These are phyloP conservation scores for Anguilla marmorata DNA, from an alignment of 2,797 vertebrate species.

Conservation along the genomic window DNA sequence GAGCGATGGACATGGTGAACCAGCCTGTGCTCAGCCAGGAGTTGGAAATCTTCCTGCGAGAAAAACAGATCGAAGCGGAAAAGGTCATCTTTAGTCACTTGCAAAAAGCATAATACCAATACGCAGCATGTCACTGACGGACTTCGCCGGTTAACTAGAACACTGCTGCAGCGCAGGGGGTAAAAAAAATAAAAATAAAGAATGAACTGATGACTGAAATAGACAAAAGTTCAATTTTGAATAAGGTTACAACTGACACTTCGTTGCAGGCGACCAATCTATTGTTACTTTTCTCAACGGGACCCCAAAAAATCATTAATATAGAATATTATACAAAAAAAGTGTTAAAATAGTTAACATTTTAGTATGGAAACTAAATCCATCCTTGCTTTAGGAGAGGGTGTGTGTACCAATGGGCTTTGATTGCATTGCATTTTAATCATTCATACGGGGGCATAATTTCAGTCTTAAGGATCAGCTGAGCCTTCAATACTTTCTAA, in stretches of 20 bases:
- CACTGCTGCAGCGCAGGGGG: neutral
- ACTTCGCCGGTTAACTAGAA: neutral
- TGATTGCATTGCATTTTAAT: constrained; percentile 21
- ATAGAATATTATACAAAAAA: neutral
- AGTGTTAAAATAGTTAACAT: neutral
- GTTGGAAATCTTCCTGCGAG: constrained; percentile 90
- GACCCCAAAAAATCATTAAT: constrained; percentile 18
- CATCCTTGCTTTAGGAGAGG: neutral
- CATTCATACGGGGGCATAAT: neutral
- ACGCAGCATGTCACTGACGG: neutral
- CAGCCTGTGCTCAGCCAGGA: constrained; percentile 98
- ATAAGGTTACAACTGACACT: neutral
- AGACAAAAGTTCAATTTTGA: neutral
- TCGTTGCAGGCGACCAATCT: neutral
- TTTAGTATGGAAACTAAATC: neutral
- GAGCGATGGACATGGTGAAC: constrained; percentile 98
- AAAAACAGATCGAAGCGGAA: constrained; percentile 6
- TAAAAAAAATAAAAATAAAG: constrained; percentile 67
- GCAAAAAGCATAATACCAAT: neutral
- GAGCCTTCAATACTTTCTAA: constrained; percentile 19
- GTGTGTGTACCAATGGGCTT: neutral
- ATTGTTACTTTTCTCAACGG: neutral
- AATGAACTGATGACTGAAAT: constrained; percentile 51
- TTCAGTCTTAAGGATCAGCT: constrained; percentile 9
- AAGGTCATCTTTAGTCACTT: neutral